phyloP scores from a whole-genome alignment of 2,797 vertebrate genomes.

The Typhlichthys subterraneus region DNA sequence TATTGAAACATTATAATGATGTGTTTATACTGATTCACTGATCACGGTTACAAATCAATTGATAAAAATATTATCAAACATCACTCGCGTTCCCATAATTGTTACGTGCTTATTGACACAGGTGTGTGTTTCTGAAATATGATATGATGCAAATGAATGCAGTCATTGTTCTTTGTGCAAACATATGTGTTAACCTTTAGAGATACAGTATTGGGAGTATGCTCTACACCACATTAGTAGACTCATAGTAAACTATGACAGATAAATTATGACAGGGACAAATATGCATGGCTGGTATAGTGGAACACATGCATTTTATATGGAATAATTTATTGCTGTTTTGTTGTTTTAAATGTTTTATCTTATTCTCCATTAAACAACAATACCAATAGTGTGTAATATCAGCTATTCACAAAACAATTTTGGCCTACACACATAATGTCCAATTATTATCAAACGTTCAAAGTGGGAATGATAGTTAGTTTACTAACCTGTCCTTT shows the following conservation, averaged over 20 bases:
- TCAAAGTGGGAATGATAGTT: not conserved
- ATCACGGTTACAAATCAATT: conserved; percentile 2
- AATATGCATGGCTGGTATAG: too few relatives aligned
- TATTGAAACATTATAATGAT: too few relatives aligned
- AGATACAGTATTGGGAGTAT: too few relatives aligned
- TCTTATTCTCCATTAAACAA: not conserved
- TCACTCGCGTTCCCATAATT: conserved; percentile 5
- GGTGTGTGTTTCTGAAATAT: not conserved
- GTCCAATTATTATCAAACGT: not conserved
- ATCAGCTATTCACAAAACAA: not conserved
- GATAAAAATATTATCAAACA: conserved; percentile 4
- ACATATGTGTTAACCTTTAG: not conserved
- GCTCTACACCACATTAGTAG: too few relatives aligned
- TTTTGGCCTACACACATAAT: not conserved
- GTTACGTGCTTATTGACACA: conserved; percentile 4
- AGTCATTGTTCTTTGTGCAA: not conserved
- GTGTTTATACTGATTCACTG: not conserved
- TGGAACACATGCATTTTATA: too few relatives aligned
- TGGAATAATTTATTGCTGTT: too few relatives aligned
- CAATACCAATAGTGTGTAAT: too few relatives aligned
- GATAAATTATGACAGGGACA: too few relatives aligned
- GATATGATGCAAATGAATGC: not conserved
- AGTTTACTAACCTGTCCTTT: not conserved
- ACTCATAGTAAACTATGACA: too few relatives aligned
- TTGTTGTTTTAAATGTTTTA: not conserved